Evolutionary conservation across 2,888 invertebrate genomes (phyloP).

Genomic region (Himalopsyche anomala): DNA sequence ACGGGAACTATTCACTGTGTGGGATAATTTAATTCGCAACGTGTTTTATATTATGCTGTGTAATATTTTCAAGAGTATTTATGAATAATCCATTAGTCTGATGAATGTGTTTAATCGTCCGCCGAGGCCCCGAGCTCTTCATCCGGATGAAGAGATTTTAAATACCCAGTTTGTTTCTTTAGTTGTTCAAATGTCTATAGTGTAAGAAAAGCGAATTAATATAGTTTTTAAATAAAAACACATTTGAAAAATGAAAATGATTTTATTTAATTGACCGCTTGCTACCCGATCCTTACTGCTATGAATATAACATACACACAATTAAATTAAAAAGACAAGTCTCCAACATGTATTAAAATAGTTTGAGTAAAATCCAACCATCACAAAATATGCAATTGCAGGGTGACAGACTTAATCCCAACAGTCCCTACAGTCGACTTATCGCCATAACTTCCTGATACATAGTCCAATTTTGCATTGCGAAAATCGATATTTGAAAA

Average conservation of each 20-base stretch:
- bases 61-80: background rate
- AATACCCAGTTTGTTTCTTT: background rate
- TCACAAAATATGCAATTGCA: no score
- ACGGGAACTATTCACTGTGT: background rate
- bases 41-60: background rate
- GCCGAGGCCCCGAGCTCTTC: background rate
- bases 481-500: no score
- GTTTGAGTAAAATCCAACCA: no score
- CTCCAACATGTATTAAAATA: no score
- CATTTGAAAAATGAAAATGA: conserved; percentile 31
- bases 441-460: no score
- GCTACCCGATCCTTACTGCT: background rate
- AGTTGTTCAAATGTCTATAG: conserved; percentile 39
- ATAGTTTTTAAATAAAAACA: conserved; percentile 43
- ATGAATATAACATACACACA: background rate
- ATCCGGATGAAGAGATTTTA: background rate
- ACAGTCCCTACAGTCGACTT: no score
- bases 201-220: conserved; percentile 39
- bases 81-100: background rate
- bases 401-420: no score
- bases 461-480: no score
- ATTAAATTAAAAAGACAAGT: no score
- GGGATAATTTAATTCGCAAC: background rate
- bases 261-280: background rate
- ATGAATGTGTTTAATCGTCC: conserved; percentile 2